phyloP scores from a whole-genome alignment of 2,888 invertebrate genomes.

The Callinectes sapidus region DNA sequence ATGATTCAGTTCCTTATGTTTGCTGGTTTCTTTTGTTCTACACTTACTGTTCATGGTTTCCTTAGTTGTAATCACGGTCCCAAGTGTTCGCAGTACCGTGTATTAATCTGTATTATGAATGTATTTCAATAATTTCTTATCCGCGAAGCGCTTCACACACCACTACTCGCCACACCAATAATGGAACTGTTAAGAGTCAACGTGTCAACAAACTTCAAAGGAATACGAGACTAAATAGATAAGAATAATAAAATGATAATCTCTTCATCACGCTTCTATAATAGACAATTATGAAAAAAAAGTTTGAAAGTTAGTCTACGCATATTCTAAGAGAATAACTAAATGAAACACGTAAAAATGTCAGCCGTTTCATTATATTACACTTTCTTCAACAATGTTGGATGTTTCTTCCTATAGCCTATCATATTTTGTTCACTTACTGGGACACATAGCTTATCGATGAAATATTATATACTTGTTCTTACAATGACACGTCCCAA shows the following conservation, averaged over 20 bases:
- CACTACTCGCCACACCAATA: background rate
- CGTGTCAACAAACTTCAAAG: background rate
- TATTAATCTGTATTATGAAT: background rate
- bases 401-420: too few species aligned
- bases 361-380: too few species aligned
- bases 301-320: too few species aligned
- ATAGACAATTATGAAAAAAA: too few species aligned
- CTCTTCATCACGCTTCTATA: background rate
- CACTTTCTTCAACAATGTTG: too few species aligned
- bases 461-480: too few species aligned
- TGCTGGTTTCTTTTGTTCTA: background rate
- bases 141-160: background rate
- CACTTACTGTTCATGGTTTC: background rate
- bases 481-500: too few species aligned
- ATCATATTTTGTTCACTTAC: too few species aligned
- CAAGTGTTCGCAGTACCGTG: background rate
- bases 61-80: background rate
- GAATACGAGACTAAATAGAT: background rate
- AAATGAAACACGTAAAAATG: too few species aligned
- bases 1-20: background rate
- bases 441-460: too few species aligned
- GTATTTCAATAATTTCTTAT: background rate
- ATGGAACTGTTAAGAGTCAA: background rate
- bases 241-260: background rate
- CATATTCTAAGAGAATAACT: too few species aligned